Conservation (phyloP, 2,888 invertebrate species). For the Mimas tiliae region DNA sequence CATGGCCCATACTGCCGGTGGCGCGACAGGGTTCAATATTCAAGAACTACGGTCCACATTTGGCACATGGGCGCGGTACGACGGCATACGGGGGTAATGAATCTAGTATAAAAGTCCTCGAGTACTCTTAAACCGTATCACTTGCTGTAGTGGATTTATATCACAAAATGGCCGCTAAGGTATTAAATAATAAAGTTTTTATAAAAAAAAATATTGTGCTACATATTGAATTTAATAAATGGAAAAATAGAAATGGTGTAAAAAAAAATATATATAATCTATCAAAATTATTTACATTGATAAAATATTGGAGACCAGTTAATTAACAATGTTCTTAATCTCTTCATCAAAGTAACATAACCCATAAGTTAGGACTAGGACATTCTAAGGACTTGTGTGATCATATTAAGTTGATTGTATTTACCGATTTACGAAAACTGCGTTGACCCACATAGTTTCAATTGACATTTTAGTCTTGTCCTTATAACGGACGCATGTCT, state of each 20-base stretch:
- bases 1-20: slow-evolving; percentile 20
- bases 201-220: background rate
- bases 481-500: slow-evolving; percentile 9
- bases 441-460: slow-evolving; percentile 20
- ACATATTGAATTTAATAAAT: too few relatives aligned
- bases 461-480: slow-evolving; percentile 14
- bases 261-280: background rate
- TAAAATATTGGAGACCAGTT: background rate
- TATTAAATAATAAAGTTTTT: slow-evolving; percentile 46
- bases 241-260: background rate
- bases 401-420: background rate
- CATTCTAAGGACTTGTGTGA: background rate
- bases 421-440: slow-evolving; percentile 5
- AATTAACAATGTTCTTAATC: background rate
- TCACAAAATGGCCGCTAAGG: slow-evolving; percentile 81
- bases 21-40: slow-evolving; percentile 46
- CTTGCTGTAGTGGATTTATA: slow-evolving; percentile 73
- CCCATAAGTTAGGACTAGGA: background rate
- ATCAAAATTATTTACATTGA: background rate
- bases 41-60: slow-evolving; percentile 46
- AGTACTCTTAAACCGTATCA: slow-evolving; percentile 68
- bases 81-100: slow-evolving; percentile 66
- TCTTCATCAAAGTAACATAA: background rate
- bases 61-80: slow-evolving; percentile 43
- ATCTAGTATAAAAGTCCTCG: slow-evolving; percentile 73